These are phyloP conservation scores for Arctocebus calabarensis DNA, from an alignment of 2,797 vertebrate genomes.

Conservation along the genomic window DNA sequence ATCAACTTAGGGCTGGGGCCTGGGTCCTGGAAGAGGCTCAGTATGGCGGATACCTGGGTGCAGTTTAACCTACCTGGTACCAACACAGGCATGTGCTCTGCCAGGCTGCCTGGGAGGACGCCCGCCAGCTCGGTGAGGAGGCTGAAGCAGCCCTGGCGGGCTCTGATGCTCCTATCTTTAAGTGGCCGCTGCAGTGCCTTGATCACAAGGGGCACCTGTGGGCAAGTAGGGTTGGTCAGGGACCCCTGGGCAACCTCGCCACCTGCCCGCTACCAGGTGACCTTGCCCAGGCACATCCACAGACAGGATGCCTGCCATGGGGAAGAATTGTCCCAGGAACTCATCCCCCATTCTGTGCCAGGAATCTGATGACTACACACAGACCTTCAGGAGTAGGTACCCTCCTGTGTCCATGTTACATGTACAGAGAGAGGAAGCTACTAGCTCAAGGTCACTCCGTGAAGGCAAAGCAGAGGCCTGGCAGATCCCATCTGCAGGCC, in stretches of 20 bases:
- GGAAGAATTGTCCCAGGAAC: background rate
- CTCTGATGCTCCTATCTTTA: slow-evolving; percentile 94
- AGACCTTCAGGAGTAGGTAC: background rate
- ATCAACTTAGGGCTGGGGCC: background rate
- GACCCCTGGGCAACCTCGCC: background rate
- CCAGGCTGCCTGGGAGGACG: slow-evolving; percentile 93
- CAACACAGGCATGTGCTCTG: slow-evolving; percentile 92
- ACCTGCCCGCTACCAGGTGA: background rate
- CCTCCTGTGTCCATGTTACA: background rate
- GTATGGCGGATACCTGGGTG: background rate
- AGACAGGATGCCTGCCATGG: background rate
- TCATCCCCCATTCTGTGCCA: rapidly evolving
- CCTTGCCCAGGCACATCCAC: background rate
- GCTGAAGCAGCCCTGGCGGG: slow-evolving; percentile 95
- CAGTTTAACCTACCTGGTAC: slow-evolving; percentile 90
- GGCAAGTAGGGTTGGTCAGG: background rate
- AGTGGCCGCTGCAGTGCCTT: slow-evolving; percentile 95
- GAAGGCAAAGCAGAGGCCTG: background rate
- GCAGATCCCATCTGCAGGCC: background rate
- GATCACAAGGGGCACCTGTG: slow-evolving; percentile 93
- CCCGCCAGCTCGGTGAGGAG: slow-evolving; percentile 93
- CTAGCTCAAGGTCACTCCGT: background rate
- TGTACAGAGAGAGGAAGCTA: background rate
- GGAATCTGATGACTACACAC: background rate
- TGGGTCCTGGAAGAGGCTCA: background rate